Conservation (phyloP, 2,888 invertebrate genomes). For the Onchidella celtica region DNA sequence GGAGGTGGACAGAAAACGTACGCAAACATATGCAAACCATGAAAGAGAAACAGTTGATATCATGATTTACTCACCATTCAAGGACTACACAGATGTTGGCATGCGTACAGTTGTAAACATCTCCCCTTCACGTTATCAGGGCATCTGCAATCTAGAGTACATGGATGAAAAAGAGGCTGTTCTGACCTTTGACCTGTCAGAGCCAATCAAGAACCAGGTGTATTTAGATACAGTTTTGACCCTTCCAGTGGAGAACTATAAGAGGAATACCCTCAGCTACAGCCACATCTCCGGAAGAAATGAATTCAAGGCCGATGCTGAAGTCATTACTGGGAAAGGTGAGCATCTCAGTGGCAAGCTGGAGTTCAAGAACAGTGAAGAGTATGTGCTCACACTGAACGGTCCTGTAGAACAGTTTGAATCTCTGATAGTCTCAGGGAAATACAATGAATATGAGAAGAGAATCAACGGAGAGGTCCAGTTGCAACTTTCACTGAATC, state of each 20-base stretch:
- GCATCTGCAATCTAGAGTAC: slow-evolving; percentile 42
- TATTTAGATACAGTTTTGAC: slow-evolving; percentile 49
- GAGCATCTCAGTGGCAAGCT: slow-evolving; percentile 39
- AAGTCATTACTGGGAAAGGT: slow-evolving; percentile 29
- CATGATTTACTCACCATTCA: slow-evolving; percentile 44
- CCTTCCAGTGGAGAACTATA: slow-evolving; percentile 57
- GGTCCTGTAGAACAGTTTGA: slow-evolving; percentile 50
- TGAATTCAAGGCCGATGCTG: slow-evolving; percentile 37
- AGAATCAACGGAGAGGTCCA: slow-evolving; percentile 42
- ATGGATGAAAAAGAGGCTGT: slow-evolving; percentile 52
- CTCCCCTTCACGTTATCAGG: slow-evolving; percentile 17
- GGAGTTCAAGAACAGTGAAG: slow-evolving; percentile 31
- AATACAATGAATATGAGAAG: slow-evolving; percentile 37
- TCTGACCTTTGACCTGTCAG: slow-evolving; percentile 27
- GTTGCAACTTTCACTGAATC: slow-evolving; percentile 3
- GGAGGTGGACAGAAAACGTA: slow-evolving; percentile 12
- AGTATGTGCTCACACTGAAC: slow-evolving; percentile 28
- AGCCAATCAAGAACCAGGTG: slow-evolving; percentile 23
- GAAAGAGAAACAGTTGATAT: slow-evolving; percentile 31
- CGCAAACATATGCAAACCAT: not conserved
- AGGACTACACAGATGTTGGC: slow-evolving; percentile 44
- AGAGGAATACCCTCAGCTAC: slow-evolving; percentile 47
- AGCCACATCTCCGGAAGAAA: slow-evolving; percentile 22
- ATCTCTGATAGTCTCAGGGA: slow-evolving; percentile 41
- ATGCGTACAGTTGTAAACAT: slow-evolving; percentile 35